Percentiles rank a stretch among this genome's conserved stretches.
Conservation (phyloP, 2,113 vertebrate genomes). For the Pygoscelis adeliae region DNA sequence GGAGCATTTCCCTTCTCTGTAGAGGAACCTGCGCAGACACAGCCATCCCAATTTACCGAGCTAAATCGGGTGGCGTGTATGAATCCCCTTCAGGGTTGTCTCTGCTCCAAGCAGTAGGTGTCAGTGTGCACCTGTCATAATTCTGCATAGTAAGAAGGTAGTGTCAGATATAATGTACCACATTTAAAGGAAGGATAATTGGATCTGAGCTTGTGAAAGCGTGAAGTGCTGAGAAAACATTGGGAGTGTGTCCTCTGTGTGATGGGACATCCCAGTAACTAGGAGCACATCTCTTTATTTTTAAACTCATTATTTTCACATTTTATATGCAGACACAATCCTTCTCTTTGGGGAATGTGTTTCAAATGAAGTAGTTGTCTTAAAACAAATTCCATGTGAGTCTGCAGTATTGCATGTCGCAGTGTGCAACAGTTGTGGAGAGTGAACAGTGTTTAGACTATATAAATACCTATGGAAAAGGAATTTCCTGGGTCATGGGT, state of each 20-base stretch:
- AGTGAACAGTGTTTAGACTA: background rate
- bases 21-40: background rate
- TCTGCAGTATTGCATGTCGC: background rate
- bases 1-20: background rate
- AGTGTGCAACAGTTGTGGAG: background rate
- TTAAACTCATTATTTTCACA: background rate
- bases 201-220: background rate
- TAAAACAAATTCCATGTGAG: background rate
- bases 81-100: background rate
- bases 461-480: background rate
- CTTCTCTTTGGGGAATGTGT: background rate
- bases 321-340: background rate
- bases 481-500: background rate
- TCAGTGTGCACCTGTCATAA: background rate
- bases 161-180: background rate
- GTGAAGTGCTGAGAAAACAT: background rate
- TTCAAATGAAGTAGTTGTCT: background rate
- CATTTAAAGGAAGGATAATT: background rate
- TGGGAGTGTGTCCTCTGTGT: background rate
- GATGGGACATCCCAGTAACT: background rate
- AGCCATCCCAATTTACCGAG: background rate
- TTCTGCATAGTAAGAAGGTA: background rate
- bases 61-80: fast-evolving
- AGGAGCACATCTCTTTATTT: background rate
- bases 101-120: constrained; percentile 43